These are phyloP conservation scores for Lasioglossum lativentre DNA, from an alignment of 2,888 invertebrate species.

Conservation along the genomic window DNA sequence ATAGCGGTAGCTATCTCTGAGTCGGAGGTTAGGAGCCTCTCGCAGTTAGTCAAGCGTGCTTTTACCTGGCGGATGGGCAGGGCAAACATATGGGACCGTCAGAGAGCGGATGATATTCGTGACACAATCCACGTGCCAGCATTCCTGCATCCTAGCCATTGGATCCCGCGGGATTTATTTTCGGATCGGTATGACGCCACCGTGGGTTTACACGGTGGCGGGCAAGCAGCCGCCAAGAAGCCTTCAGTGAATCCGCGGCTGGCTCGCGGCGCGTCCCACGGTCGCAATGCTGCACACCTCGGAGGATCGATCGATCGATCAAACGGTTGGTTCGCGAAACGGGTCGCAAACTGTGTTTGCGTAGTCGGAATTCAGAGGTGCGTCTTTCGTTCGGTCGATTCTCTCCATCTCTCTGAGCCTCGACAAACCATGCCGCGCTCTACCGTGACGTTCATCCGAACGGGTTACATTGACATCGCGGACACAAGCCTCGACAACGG, in stretches of 20 bases:
- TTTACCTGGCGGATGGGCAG: background rate
- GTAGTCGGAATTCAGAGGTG: slow-evolving; percentile 23
- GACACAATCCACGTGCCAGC: slow-evolving; percentile 79
- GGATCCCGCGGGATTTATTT: slow-evolving; percentile 82
- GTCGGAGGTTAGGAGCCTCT: background rate
- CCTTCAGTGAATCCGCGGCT: slow-evolving; percentile 71
- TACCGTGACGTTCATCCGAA: background rate
- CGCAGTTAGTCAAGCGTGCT: background rate
- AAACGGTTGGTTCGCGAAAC: slow-evolving; percentile 23
- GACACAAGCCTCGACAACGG: background rate
- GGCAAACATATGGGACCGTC: slow-evolving; percentile 17
- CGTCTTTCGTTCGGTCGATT: background rate
- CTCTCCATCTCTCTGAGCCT: background rate
- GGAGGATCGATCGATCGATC: slow-evolving; percentile 55
- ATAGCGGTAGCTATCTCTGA: background rate
- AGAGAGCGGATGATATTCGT: slow-evolving; percentile 63
- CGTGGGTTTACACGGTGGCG: slow-evolving; percentile 57
- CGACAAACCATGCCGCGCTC: background rate
- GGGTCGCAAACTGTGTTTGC: slow-evolving; percentile 25
- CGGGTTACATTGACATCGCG: background rate
- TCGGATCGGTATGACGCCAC: slow-evolving; percentile 80
- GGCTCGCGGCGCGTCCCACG: slow-evolving; percentile 60
- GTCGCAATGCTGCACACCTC: slow-evolving; percentile 36
- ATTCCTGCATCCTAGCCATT: slow-evolving; percentile 77
- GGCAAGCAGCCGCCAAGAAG: slow-evolving; percentile 56